Evolutionary conservation across 2,113 vertebrate species (phyloP).

Genomic region (Cervus canadensis): DNA sequence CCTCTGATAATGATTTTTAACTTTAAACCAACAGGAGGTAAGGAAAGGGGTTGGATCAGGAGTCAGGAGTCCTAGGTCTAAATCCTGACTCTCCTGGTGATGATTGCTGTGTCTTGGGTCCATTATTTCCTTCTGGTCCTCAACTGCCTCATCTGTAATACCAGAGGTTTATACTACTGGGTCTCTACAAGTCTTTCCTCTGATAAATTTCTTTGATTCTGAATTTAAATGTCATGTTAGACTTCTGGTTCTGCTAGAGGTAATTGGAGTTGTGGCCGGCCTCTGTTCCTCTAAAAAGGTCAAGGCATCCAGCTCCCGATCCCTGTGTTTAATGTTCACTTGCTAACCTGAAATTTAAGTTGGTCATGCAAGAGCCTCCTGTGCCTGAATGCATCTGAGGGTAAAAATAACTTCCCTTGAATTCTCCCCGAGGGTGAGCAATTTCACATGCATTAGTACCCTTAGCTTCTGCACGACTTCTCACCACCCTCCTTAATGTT

Average conservation of each 20-base stretch:
- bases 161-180: not conserved
- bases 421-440: not conserved
- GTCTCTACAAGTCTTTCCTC: not conserved
- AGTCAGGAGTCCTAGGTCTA: not conserved
- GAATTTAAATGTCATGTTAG: not conserved
- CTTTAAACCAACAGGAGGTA: not conserved
- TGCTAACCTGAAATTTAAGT: not conserved
- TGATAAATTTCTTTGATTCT: not conserved
- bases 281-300: not conserved
- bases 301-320: not conserved
- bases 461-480: not conserved
- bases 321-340: not conserved
- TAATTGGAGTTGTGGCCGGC: not conserved
- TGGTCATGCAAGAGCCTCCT: not conserved
- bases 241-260: not conserved
- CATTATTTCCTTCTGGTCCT: not conserved
- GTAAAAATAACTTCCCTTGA: not conserved
- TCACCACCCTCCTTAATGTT: not conserved
- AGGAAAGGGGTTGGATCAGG: not conserved
- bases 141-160: not conserved
- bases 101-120: not conserved
- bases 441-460: not conserved
- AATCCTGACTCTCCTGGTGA: not conserved
- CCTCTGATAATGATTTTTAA: not conserved
- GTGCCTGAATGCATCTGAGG: not conserved